A percentile compares a stretch with the other conserved stretches of the same genome.
These are phyloP conservation scores for Percopsis transmontana DNA, from an alignment of 2,113 vertebrate species.

Conservation along the genomic window DNA sequence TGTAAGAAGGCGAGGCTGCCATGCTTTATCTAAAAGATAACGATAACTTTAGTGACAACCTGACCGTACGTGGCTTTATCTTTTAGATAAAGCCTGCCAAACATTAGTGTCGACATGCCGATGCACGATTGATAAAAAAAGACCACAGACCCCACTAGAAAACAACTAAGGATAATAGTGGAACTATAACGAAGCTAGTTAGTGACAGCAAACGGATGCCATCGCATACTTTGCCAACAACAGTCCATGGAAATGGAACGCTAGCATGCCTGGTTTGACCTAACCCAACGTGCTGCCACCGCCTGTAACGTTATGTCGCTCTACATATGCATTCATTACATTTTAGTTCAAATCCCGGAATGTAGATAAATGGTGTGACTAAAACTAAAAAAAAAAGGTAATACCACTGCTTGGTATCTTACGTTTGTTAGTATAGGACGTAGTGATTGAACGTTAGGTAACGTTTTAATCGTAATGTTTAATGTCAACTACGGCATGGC, in stretches of 20 bases:
- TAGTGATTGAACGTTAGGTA: background rate
- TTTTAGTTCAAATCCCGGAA: background rate
- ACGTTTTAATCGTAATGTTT: conserved; percentile 1
- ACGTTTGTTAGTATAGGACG: too few species aligned
- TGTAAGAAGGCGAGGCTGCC: background rate
- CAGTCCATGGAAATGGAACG: background rate
- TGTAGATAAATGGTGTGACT: background rate
- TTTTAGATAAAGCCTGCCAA: too few species aligned
- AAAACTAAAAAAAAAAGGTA: background rate
- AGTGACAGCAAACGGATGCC: too few species aligned
- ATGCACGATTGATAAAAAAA: too few species aligned
- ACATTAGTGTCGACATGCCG: too few species aligned
- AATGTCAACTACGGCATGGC: conserved; percentile 20
- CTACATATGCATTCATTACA: background rate
- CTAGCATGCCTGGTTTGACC: conserved; percentile 14
- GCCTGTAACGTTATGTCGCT: background rate
- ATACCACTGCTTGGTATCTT: background rate
- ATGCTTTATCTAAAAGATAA: too few species aligned
- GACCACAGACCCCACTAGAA: too few species aligned
- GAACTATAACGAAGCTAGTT: too few species aligned
- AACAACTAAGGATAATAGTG: too few species aligned
- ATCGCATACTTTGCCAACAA: too few species aligned
- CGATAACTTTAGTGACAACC: too few species aligned
- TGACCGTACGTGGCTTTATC: too few species aligned
- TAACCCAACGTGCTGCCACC: conserved; percentile 1